A percentile compares a stretch with the other conserved stretches of the same genome.
Evolutionary conservation across 2,888 invertebrate species (phyloP).

Genomic region (Anoncus sp.): DNA sequence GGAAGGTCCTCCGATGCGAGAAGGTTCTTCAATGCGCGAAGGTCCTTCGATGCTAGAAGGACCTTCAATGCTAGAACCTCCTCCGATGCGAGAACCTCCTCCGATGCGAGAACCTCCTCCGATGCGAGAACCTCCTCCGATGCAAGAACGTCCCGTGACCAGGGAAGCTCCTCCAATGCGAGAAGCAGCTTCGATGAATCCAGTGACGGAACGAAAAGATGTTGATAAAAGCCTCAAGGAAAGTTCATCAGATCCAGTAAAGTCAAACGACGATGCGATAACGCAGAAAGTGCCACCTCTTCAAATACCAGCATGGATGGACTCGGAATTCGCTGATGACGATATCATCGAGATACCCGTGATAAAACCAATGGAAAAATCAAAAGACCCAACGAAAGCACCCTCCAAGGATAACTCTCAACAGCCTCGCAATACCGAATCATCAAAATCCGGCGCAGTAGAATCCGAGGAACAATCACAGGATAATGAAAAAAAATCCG

Average conservation of each 20-base stretch:
- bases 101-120: neutral
- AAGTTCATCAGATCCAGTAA: conserved; percentile 6
- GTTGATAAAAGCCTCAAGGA: conserved; percentile 3
- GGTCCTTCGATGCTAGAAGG: neutral
- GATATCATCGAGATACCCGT: conserved; percentile 41
- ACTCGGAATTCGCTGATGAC: conserved; percentile 48
- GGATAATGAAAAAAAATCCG: conserved; percentile 65
- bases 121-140: no score
- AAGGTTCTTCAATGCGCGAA: neutral
- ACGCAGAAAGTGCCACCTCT: conserved; percentile 63
- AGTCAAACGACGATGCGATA: conserved; percentile 8
- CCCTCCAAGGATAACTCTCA: conserved; percentile 32
- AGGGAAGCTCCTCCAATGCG: neutral
- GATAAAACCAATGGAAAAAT: conserved; percentile 26
- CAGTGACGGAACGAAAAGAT: conserved; percentile 28
- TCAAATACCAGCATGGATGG: conserved; percentile 73
- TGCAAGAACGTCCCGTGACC: no score
- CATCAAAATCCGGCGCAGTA: conserved; percentile 14
- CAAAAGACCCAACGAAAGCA: neutral
- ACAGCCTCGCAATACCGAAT: neutral
- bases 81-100: no score
- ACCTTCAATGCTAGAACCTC: neutral
- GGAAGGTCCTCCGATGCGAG: neutral
- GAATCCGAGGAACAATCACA: conserved; percentile 11
- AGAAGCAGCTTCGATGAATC: no score